Evolutionary conservation across 2,888 invertebrate genomes (phyloP), one percentile per base, ranked within the genome.

Genomic region (Oxystoma pomonae): DNA sequence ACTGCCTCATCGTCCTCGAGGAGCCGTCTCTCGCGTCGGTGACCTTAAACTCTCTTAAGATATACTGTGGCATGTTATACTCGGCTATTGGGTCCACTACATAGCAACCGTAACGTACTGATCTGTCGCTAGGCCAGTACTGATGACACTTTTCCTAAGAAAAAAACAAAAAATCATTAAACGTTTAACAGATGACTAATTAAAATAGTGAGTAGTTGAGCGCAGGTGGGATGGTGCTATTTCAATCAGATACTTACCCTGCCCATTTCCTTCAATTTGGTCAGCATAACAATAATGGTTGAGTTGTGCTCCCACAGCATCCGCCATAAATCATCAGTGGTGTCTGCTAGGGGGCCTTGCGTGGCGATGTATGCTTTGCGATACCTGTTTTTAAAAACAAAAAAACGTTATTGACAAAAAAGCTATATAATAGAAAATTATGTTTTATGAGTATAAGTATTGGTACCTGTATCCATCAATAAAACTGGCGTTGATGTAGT

Each of bases 271-370:
- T 97, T 92, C 65, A 98, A 85, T 79, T 98, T 98, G 16, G 98
- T 98, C 72, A 99, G 83, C 98, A 99, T 99, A 21, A 99, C 99
- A 68, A 99, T 92, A 77, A 99, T 98, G 52, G 97, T 98, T 1
- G 98, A 98, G 80, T 99, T 98, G 80, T 98, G 98, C 78, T 99
- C 98, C 99, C 99, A 99, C 55, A 99, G 85, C 98, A 98, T 98
- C 66, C 98, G 86, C 99, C 99, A 99, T 80, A 99, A 94, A 80
- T 99, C 99, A 74, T 98, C 98, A 0, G 96, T 94, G 0, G 98
- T 98, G 76, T 98, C 96, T 59, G 91, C 89, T 63, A 98, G 82
- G 0, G 99, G 98, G n/a, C 98, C 98, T 81, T 99, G 98, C n/a
- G 98, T 93, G 2, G 98, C 98, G 68, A 99, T 96, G 78, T 99